Evolutionary conservation across 1,140 invertebrate genomes (phyloP).

Genomic region (Meloidogyne hapla): DNA sequence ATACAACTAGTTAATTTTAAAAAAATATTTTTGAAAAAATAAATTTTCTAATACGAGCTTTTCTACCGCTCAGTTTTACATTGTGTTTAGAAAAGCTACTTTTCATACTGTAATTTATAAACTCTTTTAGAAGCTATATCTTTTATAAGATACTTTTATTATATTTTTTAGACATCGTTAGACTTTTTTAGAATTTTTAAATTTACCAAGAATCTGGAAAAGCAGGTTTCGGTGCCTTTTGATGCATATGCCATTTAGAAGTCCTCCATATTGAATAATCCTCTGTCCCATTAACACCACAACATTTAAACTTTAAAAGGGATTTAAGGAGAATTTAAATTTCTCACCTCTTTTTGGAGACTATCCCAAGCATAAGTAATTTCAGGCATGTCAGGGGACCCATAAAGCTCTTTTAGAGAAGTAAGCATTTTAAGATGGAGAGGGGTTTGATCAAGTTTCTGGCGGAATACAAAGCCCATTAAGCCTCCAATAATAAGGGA

Average conservation of each 20-base stretch:
- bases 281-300: conserved; percentile 62
- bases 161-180: too few species aligned
- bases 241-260: conserved; percentile 64
- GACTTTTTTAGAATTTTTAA: too few species aligned
- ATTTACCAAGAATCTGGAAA: conserved; percentile 54
- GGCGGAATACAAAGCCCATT: conserved; percentile 61
- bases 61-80: too few species aligned
- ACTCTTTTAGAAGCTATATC: too few species aligned
- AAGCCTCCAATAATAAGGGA: conserved; percentile 62
- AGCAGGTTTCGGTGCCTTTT: conserved; percentile 46
- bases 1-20: conserved; percentile 20
- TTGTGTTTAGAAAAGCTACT: too few species aligned
- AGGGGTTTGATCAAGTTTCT: conserved; percentile 60
- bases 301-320: conserved; percentile 57
- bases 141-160: too few species aligned
- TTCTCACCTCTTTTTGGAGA: conserved; percentile 56
- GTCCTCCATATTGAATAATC: conserved; percentile 56
- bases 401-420: conserved; percentile 59
- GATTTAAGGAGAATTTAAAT: not conserved
- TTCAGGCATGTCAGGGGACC: conserved; percentile 49
- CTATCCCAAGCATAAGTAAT: conserved; percentile 60
- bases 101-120: too few species aligned
- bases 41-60: too few species aligned
- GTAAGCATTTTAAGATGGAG: conserved; percentile 61
- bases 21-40: not conserved